phyloP scores from a whole-genome alignment of 1,140 invertebrate genomes.

The Brachystomella parvula region DNA sequence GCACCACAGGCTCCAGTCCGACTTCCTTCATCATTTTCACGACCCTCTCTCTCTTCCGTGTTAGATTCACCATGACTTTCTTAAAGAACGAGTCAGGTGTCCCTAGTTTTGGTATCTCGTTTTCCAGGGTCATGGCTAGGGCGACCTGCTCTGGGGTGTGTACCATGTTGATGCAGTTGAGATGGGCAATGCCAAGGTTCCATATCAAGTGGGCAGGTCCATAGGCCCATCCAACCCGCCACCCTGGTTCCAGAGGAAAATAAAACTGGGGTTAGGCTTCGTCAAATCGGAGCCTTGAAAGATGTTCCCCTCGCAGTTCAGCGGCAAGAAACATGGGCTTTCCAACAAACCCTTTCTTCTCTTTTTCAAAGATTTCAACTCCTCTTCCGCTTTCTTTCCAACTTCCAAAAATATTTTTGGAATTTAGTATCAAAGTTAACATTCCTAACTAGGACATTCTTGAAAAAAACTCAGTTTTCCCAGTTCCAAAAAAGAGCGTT shows the following conservation, averaged over 20 bases:
- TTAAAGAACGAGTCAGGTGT: conserved; percentile 77
- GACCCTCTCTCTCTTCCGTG: conserved; percentile 77
- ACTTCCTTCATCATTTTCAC: conserved; percentile 64
- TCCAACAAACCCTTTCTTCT: no score
- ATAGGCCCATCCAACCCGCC: conserved; percentile 96
- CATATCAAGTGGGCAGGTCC: conserved; percentile 68
- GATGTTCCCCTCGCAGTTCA: no score
- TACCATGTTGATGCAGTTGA: conserved; percentile 88
- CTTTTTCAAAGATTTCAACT: no score
- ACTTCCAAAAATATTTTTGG: no score
- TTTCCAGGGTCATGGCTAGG: conserved; percentile 78
- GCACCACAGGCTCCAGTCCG: conserved; percentile 84
- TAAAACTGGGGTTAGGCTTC: no score
- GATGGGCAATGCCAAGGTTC: conserved; percentile 82
- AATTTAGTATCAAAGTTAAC: no score
- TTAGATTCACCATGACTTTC: conserved; percentile 65
- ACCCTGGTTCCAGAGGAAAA: conserved; percentile 75
- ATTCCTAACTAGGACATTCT: no score
- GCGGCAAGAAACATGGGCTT: no score
- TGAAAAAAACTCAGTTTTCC: no score
- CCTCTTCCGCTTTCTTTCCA: no score
- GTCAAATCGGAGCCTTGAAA: no score
- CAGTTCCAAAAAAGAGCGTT: no score
- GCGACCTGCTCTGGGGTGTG: conserved; percentile 84
- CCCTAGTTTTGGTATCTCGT: conserved; percentile 63